Conservation (phyloP, 2,113 vertebrate genomes). For the Rhea pennata region DNA sequence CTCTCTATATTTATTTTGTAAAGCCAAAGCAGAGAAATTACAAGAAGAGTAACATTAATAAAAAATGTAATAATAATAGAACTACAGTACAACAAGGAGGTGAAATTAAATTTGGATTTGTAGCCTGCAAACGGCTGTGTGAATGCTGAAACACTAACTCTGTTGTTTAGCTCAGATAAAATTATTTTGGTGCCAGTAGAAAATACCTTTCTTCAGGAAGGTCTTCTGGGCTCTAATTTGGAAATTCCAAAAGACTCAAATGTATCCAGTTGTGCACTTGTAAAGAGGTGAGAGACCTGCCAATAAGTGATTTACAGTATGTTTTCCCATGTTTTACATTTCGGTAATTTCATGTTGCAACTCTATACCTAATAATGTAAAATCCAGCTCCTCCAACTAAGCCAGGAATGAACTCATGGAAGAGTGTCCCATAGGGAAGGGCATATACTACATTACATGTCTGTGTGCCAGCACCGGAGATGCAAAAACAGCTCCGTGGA, state of each 20-base stretch:
- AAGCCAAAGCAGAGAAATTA: slow-evolving; percentile 24
- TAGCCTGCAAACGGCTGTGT: slow-evolving; percentile 3
- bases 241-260: slow-evolving; percentile 69
- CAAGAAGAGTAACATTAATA: slow-evolving; percentile 43
- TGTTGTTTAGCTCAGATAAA: slow-evolving; percentile 69
- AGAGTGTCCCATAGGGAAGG: slow-evolving; percentile 42
- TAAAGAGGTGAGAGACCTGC: slow-evolving; percentile 71
- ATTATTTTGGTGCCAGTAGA: slow-evolving; percentile 57
- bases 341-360: slow-evolving; percentile 72
- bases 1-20: slow-evolving; percentile 22
- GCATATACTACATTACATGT: not conserved
- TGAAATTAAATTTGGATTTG: slow-evolving; percentile 55
- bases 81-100: slow-evolving; percentile 32
- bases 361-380: slow-evolving; percentile 70
- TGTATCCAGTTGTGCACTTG: slow-evolving; percentile 49
- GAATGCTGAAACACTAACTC: slow-evolving; percentile 63
- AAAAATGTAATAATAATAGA: slow-evolving; percentile 34
- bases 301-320: slow-evolving; percentile 78
- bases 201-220: slow-evolving; percentile 66
- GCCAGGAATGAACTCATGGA: slow-evolving; percentile 58
- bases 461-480: slow-evolving; percentile 4
- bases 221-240: slow-evolving; percentile 67
- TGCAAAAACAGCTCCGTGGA: not conserved
- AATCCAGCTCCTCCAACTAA: slow-evolving; percentile 54
- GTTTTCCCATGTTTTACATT: slow-evolving; percentile 76